Evolutionary conservation across 2,797 vertebrate species (phyloP).

Genomic region (Manis crassicaudata): DNA sequence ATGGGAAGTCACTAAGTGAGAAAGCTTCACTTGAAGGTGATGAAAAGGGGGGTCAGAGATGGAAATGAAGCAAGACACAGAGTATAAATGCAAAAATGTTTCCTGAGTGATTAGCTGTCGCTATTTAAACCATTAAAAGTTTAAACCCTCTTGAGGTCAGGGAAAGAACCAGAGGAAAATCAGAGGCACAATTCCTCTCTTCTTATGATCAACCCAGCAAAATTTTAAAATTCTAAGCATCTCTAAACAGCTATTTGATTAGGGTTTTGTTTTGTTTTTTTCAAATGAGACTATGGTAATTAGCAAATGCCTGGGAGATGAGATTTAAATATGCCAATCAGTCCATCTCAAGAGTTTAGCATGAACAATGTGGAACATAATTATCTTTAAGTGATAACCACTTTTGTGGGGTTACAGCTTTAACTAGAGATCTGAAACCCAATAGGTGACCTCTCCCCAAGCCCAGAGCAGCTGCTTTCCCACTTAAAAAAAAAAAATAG

Average conservation of each 20-base stretch:
- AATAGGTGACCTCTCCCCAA: constrained; percentile 25
- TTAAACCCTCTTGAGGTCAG: constrained; percentile 66
- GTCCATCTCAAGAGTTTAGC: constrained; percentile 76
- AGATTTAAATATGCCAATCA: constrained; percentile 84
- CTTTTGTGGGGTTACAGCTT: constrained; percentile 61
- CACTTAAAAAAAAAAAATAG: neutral
- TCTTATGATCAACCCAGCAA: constrained; percentile 68
- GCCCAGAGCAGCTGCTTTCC: constrained; percentile 1
- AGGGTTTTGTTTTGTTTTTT: neutral
- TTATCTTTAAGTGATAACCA: constrained; percentile 74
- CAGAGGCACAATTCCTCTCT: constrained; percentile 14
- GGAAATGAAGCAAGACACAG: constrained; percentile 20
- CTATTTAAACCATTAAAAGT: constrained; percentile 54
- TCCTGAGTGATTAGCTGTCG: neutral
- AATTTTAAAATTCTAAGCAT: constrained; percentile 77
- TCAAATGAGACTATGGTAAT: constrained; percentile 80
- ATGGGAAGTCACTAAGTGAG: neutral
- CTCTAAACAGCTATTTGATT: constrained; percentile 83
- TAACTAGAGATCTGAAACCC: constrained; percentile 26
- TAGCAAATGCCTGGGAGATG: constrained; percentile 84
- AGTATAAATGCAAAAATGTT: constrained; percentile 25
- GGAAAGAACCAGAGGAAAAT: constrained; percentile 49
- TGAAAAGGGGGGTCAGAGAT: neutral
- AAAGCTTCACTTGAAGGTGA: neutral
- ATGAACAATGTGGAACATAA: constrained; percentile 77